phyloP scores from a whole-genome alignment of 2,797 vertebrate genomes.

The Cottoperca gobio region DNA sequence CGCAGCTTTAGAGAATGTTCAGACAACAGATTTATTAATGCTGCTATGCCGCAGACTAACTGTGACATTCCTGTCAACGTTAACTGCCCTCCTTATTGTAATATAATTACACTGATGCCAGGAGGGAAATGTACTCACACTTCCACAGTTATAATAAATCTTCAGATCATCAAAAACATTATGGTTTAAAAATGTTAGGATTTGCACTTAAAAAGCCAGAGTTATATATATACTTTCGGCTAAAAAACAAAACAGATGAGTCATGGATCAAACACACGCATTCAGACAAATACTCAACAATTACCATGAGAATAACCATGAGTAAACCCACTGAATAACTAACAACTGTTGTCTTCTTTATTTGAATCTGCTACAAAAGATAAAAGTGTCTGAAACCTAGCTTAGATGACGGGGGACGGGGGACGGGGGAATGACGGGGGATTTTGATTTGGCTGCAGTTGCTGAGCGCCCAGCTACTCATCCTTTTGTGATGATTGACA shows the following conservation, averaged over 20 bases:
- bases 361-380: slow-evolving; percentile 21
- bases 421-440: slow-evolving; percentile 24
- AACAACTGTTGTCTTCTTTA: slow-evolving; percentile 16
- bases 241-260: slow-evolving; percentile 11
- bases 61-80: background rate
- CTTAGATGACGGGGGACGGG: too few relatives aligned
- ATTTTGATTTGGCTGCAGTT: slow-evolving; percentile 22
- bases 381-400: background rate
- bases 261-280: slow-evolving; percentile 23
- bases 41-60: background rate
- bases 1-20: background rate
- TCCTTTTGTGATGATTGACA: slow-evolving; percentile 54
- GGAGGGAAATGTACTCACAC: background rate
- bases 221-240: background rate
- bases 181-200: background rate
- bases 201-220: background rate
- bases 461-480: slow-evolving; percentile 8
- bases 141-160: slow-evolving; percentile 2
- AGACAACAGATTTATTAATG: background rate
- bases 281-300: slow-evolving; percentile 22
- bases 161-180: background rate
- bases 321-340: slow-evolving; percentile 24
- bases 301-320: slow-evolving; percentile 22
- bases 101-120: background rate
- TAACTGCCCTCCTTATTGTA: background rate